Evolutionary conservation across 1,140 invertebrate genomes (phyloP).

Genomic region (Manduca sexta): DNA sequence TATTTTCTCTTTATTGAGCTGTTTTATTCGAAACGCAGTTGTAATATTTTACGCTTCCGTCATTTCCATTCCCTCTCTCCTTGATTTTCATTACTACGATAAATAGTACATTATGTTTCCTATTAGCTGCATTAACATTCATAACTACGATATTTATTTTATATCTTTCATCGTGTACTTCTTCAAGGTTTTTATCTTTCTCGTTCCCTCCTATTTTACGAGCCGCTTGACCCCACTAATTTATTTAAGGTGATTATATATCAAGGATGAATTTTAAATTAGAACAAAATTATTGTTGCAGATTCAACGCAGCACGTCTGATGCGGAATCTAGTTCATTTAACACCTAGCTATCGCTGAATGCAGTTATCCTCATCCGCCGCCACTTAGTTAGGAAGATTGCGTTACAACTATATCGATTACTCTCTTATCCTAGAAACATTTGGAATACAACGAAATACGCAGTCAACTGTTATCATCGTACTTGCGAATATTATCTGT

Average conservation of each 20-base stretch:
- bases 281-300: slow-evolving; percentile 39
- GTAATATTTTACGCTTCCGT: no score
- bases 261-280: slow-evolving; percentile 1
- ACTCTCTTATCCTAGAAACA: slow-evolving; percentile 14
- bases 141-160: background rate
- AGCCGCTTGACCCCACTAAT: background rate
- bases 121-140: no score
- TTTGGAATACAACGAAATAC: slow-evolving; percentile 31
- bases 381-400: slow-evolving; percentile 18
- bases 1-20: no score
- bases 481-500: slow-evolving; percentile 5
- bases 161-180: background rate
- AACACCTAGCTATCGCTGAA: slow-evolving; percentile 7
- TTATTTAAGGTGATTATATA: background rate
- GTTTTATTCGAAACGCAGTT: no score
- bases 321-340: slow-evolving; percentile 21
- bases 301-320: slow-evolving; percentile 36
- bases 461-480: slow-evolving; percentile 46
- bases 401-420: slow-evolving; percentile 35
- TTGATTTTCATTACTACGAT: no score
- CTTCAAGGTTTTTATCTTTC: background rate
- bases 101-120: no score
- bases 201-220: slow-evolving; percentile 7
- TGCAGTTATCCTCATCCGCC: slow-evolving; percentile 23
- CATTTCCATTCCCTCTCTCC: no score